Evolutionary conservation across 2,888 invertebrate species (phyloP).

Genomic region (Lapara coniferarum): DNA sequence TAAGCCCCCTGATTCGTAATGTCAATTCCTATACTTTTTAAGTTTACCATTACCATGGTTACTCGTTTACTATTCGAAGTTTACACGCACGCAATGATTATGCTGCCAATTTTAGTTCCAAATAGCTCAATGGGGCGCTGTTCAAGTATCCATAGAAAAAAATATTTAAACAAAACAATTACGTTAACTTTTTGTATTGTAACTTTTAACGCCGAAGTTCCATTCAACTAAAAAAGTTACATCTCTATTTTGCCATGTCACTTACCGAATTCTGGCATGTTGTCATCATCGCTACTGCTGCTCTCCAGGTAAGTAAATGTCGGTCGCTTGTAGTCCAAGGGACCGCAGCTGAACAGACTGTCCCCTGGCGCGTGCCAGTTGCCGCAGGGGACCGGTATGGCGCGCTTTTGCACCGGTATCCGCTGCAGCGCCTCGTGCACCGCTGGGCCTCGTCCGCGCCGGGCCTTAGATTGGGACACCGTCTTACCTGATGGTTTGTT

Average conservation of each 20-base stretch:
- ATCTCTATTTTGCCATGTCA: not conserved
- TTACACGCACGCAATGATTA: too few species aligned
- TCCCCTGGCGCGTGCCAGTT: conserved; percentile 81
- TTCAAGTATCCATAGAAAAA: too few species aligned
- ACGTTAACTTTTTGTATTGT: too few species aligned
- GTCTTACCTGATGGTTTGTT: conserved; percentile 49
- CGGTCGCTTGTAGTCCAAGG: conserved; percentile 60
- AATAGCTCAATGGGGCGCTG: too few species aligned
- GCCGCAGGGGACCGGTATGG: conserved; percentile 59
- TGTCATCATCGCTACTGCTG: conserved; percentile 77
- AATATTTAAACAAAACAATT: too few species aligned
- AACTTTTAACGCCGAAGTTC: not conserved
- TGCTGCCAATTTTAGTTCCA: too few species aligned
- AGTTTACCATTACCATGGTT: too few species aligned
- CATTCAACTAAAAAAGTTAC: not conserved
- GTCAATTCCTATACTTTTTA: too few species aligned
- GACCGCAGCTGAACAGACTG: conserved; percentile 73
- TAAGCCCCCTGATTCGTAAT: too few species aligned
- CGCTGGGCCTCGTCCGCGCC: conserved; percentile 75
- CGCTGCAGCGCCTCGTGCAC: conserved; percentile 84
- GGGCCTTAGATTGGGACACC: conserved; percentile 56
- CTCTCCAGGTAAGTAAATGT: conserved; percentile 63
- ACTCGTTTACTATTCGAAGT: too few species aligned
- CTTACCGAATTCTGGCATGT: conserved; percentile 72
- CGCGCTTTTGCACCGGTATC: conserved; percentile 72